Conservation (phyloP, 2,113 vertebrate species). For the Pseudolaguvia tuberculata region DNA sequence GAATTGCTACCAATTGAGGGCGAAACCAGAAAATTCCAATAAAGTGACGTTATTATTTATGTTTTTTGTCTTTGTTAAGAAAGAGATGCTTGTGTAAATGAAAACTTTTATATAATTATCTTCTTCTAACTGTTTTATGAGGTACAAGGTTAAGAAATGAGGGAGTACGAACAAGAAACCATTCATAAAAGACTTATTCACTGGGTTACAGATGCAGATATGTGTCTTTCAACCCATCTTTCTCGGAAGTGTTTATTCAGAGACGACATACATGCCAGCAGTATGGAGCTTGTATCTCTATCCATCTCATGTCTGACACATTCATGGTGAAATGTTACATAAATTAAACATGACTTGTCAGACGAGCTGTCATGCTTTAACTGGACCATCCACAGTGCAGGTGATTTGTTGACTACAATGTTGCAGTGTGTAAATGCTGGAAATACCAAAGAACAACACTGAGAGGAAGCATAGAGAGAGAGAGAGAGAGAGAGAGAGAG, state of each 20-base stretch:
- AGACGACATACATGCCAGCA: slow-evolving; percentile 52
- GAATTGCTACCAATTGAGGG: too few relatives aligned
- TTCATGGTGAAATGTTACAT: slow-evolving; percentile 48
- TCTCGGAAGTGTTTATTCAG: slow-evolving; percentile 59
- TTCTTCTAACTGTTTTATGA: too few relatives aligned
- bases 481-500: not conserved
- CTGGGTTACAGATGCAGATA: slow-evolving; percentile 63
- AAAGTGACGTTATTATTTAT: too few relatives aligned
- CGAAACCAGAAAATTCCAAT: too few relatives aligned
- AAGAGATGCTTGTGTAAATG: too few relatives aligned
- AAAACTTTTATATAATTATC: too few relatives aligned
- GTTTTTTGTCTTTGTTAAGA: too few relatives aligned
- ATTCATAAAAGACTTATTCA: slow-evolving; percentile 66
- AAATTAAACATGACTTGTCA: slow-evolving; percentile 55
- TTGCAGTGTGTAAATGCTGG: not conserved
- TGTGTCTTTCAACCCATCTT: slow-evolving; percentile 66
- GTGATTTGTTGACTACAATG: slow-evolving; percentile 14
- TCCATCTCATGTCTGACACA: slow-evolving; percentile 50
- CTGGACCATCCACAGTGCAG: not conserved
- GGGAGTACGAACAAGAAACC: slow-evolving; percentile 62
- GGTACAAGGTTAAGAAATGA: slow-evolving; percentile 50
- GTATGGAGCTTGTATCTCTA: slow-evolving; percentile 46
- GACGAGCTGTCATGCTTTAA: slow-evolving; percentile 1
- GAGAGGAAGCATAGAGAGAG: not conserved
- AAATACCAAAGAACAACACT: slow-evolving; percentile 1